phyloP scores from a whole-genome alignment of 2,797 vertebrate genomes.

The Periparus ater region DNA sequence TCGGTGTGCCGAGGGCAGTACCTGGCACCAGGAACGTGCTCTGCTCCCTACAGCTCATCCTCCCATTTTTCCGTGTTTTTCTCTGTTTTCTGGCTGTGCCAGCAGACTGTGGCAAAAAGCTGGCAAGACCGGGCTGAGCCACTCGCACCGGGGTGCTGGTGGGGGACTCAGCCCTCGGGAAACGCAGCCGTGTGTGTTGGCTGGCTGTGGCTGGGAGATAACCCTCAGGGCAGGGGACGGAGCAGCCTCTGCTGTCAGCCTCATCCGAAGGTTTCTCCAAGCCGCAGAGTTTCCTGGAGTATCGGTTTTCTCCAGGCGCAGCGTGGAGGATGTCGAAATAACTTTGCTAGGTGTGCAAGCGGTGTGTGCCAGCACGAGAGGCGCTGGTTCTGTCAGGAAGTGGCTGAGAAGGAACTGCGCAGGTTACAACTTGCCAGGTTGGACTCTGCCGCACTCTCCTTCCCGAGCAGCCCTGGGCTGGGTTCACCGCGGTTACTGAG shows the following conservation, averaged over 20 bases:
- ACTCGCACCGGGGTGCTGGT: neutral
- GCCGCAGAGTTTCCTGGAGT: neutral
- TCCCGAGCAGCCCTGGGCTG: rapidly evolving
- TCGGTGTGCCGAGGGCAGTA: neutral
- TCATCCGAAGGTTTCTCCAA: neutral
- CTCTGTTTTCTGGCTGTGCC: neutral
- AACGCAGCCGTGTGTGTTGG: neutral
- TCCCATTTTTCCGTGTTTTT: rapidly evolving
- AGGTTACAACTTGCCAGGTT: neutral
- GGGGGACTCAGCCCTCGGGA: neutral
- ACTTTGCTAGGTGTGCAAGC: neutral
- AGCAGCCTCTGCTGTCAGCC: neutral
- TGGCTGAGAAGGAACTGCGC: neutral
- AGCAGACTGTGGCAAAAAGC: neutral
- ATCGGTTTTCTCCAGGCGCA: neutral
- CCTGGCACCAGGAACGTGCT: neutral
- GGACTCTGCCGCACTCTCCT: neutral
- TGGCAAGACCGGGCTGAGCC: neutral
- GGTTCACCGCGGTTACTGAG: rapidly evolving
- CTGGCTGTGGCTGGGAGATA: neutral
- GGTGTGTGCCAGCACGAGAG: neutral
- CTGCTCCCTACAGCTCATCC: neutral
- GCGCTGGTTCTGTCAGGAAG: neutral
- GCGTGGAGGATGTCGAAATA: neutral
- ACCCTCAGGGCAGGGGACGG: neutral